Percentiles rank a stretch among this genome's conserved stretches.
Evolutionary conservation across 2,797 vertebrate genomes (phyloP).

Genomic region (Molossus alvarezi): DNA sequence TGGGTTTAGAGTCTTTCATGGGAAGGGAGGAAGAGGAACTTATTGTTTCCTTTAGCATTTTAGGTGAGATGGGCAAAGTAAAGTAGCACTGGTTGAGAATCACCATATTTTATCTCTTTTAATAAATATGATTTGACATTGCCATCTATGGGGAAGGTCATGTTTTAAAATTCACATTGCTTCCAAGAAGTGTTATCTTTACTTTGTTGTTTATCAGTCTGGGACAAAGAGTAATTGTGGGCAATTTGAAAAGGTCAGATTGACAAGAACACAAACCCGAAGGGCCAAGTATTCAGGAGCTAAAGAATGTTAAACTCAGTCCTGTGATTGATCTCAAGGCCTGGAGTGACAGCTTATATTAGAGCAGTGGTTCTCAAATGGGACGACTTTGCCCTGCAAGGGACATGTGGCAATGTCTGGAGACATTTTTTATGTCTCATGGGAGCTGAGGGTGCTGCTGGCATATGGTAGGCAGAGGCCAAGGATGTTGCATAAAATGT

Average conservation of each 20-base stretch:
- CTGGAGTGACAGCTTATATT: neutral
- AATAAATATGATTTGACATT: neutral
- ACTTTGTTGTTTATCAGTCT: slow-evolving; percentile 12
- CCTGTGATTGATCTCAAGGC: neutral
- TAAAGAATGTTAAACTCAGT: neutral
- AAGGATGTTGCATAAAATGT: neutral
- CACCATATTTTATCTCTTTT: neutral
- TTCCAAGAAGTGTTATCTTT: neutral
- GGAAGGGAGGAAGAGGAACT: neutral
- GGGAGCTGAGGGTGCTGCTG: neutral
- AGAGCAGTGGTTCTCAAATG: neutral
- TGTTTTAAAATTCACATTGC: neutral
- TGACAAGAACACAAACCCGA: neutral
- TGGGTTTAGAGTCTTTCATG: neutral
- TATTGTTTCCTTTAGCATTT: neutral
- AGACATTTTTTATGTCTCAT: neutral
- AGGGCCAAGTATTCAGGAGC: neutral
- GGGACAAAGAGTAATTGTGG: slow-evolving; percentile 24
- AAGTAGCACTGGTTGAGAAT: neutral
- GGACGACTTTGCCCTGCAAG: neutral
- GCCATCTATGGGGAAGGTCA: neutral
- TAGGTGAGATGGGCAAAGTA: neutral
- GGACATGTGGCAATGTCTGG: neutral
- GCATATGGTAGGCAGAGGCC: neutral
- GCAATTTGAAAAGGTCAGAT: slow-evolving; percentile 43